A percentile compares a stretch with the other conserved stretches of the same genome.
Conservation (phyloP, 2,113 vertebrate genomes). For the Paramormyrops kingsleyae region DNA sequence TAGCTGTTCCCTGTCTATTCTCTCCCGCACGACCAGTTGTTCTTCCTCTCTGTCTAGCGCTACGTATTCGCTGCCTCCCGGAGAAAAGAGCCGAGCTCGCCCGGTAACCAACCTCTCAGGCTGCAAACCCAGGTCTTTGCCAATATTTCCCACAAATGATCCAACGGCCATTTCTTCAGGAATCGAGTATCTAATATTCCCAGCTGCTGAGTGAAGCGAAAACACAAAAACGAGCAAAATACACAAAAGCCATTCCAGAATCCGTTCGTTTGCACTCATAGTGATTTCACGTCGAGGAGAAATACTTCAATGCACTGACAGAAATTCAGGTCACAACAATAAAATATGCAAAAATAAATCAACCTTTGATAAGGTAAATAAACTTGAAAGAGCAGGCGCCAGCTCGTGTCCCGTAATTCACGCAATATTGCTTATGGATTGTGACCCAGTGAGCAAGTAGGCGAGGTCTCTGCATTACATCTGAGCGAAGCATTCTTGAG, state of each 20-base stretch:
- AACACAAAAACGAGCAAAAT: constrained; percentile 30
- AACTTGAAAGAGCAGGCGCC: not conserved
- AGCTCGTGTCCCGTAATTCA: not conserved
- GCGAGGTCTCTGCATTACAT: not conserved
- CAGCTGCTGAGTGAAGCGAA: constrained; percentile 36
- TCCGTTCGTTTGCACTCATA: not conserved
- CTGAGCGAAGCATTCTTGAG: not conserved
- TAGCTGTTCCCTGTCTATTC: constrained; percentile 60
- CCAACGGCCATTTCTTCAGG: constrained; percentile 62
- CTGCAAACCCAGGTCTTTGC: constrained; percentile 65
- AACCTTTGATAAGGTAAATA: not conserved
- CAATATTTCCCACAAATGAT: constrained; percentile 63
- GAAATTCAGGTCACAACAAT: not conserved
- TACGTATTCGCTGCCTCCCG: constrained; percentile 68
- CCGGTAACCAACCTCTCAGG: constrained; percentile 53
- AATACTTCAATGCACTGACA: not conserved
- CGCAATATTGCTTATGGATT: not conserved
- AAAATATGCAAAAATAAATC: not conserved
- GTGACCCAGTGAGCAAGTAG: not conserved
- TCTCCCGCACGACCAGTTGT: constrained; percentile 53
- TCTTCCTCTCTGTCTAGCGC: constrained; percentile 59
- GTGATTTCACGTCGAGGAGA: not conserved
- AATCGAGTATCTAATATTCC: constrained; percentile 64
- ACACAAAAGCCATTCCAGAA: constrained; percentile 17
- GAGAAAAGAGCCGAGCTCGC: constrained; percentile 62